These are phyloP conservation scores for Parambassis ranga DNA, from an alignment of 2,797 vertebrate species.

Conservation along the genomic window DNA sequence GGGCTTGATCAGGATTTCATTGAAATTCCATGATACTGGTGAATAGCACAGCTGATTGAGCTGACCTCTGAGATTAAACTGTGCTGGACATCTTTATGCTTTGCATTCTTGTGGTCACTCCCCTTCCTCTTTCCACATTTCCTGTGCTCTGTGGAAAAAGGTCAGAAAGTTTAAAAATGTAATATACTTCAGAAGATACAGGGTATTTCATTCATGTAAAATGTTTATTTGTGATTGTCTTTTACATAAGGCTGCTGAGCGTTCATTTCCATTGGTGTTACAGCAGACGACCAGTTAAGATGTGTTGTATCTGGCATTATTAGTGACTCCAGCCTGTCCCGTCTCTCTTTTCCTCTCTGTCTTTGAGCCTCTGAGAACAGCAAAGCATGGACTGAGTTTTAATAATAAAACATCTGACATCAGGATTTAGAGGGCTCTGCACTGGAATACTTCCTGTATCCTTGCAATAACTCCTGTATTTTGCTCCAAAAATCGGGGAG, in stretches of 20 bases:
- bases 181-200: not conserved
- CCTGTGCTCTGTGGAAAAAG: slow-evolving; percentile 12
- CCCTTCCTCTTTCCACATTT: slow-evolving; percentile 20
- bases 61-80: not conserved
- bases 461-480: slow-evolving; percentile 76
- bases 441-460: slow-evolving; percentile 70
- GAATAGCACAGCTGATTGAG: not conserved
- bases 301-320: slow-evolving; percentile 22
- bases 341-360: slow-evolving; percentile 11
- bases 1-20: no score
- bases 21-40: not conserved
- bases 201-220: not conserved
- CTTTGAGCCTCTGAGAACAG: slow-evolving; percentile 47
- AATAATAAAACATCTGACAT: slow-evolving; percentile 79
- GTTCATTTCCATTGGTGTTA: not conserved
- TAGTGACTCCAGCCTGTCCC: slow-evolving; percentile 38
- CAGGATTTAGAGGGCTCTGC: slow-evolving; percentile 73
- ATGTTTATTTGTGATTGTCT: not conserved
- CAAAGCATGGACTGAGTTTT: slow-evolving; percentile 58
- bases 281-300: slow-evolving; percentile 6
- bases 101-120: not conserved
- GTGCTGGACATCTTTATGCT: slow-evolving; percentile 2
- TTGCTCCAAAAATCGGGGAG: slow-evolving; percentile 51
- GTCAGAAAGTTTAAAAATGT: not conserved
- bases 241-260: not conserved